Base-by-base conservation (phyloP, 2,888 invertebrate species). In the Thereva unica region DNA sequence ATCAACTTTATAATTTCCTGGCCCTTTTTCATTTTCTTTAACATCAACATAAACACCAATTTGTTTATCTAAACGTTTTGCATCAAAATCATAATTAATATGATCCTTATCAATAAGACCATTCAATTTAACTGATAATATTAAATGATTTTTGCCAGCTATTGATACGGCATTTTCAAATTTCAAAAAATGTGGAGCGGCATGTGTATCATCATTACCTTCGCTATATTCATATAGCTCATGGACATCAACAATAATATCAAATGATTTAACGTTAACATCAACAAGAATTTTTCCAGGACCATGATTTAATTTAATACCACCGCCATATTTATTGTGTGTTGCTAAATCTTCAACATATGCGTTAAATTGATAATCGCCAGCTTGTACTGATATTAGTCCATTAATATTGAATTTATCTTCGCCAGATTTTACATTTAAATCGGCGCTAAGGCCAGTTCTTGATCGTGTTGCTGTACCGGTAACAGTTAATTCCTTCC, bases 51-150 rank as follows among this genome's bases (percentile, higher is more conserved):
- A 82, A 0, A 84, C 75, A 1, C 83, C 82, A 0, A 85, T 80
- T 54, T 86, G 85, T 69, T 86, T 85, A 68, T 87, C 85, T 0
- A 83, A 82, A 73, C 87, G 87, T 41, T 82, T 78, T 0, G 85
- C 81, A 69, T 85, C 84, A 0, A 87, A 59, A 1, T 87, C 86
- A 35, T 85, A 78, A 40, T 85, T 82, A 0, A 88, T 50, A 55
- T 83, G 83, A 66, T 86, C 87, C 0, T 83, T 82, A 4, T 84
- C 85, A 0, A 85, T 71, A 71, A 87, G 85, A 0, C 85, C 84
- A 61, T 88, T 85, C 0, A 87, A 71, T 68, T 84, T 64, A 5
- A 55, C 0, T 7, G 64, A 53, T 7, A 54, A 54, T 4, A 37
- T 47, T 1, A 44, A n/a, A 9, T 38, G 9, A 8, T 55, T 49